These are phyloP conservation scores for Steromphala cineraria DNA, from an alignment of 2,888 invertebrate species.

Conservation along the genomic window DNA sequence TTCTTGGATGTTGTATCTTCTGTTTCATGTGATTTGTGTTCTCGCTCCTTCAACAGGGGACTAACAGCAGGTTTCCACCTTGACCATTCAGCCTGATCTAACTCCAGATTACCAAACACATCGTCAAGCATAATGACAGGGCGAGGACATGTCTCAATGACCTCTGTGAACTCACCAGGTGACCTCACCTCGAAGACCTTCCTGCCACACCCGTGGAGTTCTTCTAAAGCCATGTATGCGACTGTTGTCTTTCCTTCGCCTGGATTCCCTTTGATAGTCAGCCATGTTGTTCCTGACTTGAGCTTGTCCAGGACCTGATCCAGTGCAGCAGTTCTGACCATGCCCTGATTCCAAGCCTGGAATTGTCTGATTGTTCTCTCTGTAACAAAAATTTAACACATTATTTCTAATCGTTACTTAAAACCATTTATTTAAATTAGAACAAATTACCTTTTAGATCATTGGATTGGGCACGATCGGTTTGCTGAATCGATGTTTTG, in stretches of 20 bases:
- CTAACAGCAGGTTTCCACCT: background rate
- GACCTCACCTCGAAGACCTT: background rate
- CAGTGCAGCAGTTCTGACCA: background rate
- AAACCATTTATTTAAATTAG: too few species aligned
- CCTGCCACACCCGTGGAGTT: background rate
- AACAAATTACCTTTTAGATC: too few species aligned
- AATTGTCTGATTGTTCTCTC: background rate
- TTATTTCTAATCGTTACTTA: too few species aligned
- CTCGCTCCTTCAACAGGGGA: background rate
- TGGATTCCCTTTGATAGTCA: background rate
- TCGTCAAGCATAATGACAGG: background rate
- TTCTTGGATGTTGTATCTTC: background rate
- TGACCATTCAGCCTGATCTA: background rate
- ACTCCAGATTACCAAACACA: background rate
- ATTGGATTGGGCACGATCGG: too few species aligned
- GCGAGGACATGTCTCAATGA: background rate
- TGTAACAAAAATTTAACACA: background rate
- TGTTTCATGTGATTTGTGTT: background rate
- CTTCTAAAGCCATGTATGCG: background rate
- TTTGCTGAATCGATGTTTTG: too few species aligned
- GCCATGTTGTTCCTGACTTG: background rate
- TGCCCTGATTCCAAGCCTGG: background rate
- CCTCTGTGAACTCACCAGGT: background rate
- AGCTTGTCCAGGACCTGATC: background rate
- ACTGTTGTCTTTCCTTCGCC: background rate